Conservation (phyloP, 2,888 invertebrate genomes). For the Autographa gamma region DNA sequence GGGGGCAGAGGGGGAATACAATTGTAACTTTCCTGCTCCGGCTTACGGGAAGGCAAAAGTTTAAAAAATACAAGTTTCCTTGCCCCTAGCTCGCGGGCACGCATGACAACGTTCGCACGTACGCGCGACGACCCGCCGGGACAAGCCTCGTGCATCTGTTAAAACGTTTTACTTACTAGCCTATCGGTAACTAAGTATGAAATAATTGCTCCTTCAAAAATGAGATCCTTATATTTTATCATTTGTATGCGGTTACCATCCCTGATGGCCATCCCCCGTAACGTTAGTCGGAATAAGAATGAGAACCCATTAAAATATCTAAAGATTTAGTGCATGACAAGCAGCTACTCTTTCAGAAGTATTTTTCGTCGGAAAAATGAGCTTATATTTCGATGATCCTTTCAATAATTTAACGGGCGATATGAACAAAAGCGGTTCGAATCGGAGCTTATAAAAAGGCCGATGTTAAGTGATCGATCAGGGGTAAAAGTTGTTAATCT, state of each 20-base stretch:
- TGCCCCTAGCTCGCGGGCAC: constrained; percentile 68
- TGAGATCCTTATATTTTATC: constrained; percentile 58
- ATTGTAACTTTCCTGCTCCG: constrained; percentile 87
- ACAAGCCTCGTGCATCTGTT: constrained; percentile 46
- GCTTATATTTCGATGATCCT: constrained; percentile 66
- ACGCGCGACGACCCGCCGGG: constrained; percentile 48
- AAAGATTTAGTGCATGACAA: constrained; percentile 81
- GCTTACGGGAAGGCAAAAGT: constrained; percentile 85
- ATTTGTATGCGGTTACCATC: constrained; percentile 76
- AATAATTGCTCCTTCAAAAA: constrained; percentile 45
- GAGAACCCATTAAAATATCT: constrained; percentile 81
- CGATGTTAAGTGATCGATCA: constrained; percentile 84
- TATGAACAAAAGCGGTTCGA: constrained; percentile 71
- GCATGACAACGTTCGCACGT: constrained; percentile 77
- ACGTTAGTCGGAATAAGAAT: constrained; percentile 82
- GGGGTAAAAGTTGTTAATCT: constrained; percentile 86
- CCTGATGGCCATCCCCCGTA: constrained; percentile 72
- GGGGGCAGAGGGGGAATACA: constrained; percentile 86
- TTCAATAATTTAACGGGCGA: constrained; percentile 54
- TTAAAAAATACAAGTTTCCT: constrained; percentile 88
- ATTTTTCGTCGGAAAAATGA: constrained; percentile 65
- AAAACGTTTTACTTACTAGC: constrained; percentile 39
- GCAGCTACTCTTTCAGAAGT: constrained; percentile 67
- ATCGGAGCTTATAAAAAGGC: constrained; percentile 77
- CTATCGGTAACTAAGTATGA: constrained; percentile 21